Evolutionary conservation across 2,113 vertebrate species (phyloP), one percentile per base, ranked within the genome.

Genomic region (Monopterus albus): DNA sequence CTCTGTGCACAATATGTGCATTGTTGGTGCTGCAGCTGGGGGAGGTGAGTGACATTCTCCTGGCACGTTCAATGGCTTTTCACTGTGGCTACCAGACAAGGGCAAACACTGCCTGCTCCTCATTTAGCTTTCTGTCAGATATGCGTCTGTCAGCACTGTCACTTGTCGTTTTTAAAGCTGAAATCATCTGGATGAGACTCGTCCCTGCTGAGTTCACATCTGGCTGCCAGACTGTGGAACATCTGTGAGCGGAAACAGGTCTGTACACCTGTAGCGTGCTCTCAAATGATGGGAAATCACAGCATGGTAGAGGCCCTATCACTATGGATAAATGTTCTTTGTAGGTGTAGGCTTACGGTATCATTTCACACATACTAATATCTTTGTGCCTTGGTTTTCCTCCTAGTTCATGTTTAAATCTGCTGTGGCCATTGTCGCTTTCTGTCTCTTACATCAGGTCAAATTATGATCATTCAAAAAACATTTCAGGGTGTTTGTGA

Each of bases 31-130:
- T 33, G 55, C 75, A 29, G 66, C 65, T 72, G 68, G 86, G 81
- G 75, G 66, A 59, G 75, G 63, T 78, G 82, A 78, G 67, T 83
- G 87, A 66, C 85, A 87, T 90, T 87, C 83, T 80, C 79, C 10
- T 59, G 72, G 86, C 79, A 87, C 69, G 33, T 83, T 71, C 51
- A 87, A 82, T 74, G 55, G 66, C 62, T 66, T 55, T 78, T 81
- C 58, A 40, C 51, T 53, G 72, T 9, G 49, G 60, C 60, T 61
- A 55, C 0, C 17, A 83, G 74, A 79, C 63, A 17, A 78, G 73
- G 36, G 35, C 70, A 71, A 82, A 85, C 72, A 73, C 60, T 17
- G 59, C 52, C 72, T 66, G 53, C 62, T 52, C 76, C 75, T 85
- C 45, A 45, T 71, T 59, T 59, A 45, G 50, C 56, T 64, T 43